phyloP scores from a whole-genome alignment of 2,797 vertebrate genomes.

The Clangula hyemalis region DNA sequence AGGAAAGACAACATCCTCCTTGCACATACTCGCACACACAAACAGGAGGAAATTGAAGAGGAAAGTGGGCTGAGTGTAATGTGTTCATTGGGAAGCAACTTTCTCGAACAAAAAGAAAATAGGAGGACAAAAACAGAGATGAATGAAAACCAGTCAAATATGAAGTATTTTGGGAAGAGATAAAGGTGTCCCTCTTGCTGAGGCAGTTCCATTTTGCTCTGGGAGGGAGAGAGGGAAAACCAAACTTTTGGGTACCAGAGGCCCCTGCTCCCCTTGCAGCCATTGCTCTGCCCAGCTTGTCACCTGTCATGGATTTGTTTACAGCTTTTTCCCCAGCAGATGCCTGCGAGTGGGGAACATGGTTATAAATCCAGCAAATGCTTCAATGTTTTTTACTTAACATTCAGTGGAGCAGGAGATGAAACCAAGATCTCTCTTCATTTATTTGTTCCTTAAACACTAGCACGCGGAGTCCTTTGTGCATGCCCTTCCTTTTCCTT shows the following conservation, averaged over 20 bases:
- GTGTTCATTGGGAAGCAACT: neutral
- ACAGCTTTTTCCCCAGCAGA: neutral
- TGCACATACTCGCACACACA: too few relatives aligned
- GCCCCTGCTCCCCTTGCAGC: neutral
- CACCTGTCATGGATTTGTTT: neutral
- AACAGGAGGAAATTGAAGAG: neutral
- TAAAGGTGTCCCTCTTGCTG: neutral
- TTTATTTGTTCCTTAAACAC: neutral
- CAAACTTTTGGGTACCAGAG: neutral
- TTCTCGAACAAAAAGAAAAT: neutral
- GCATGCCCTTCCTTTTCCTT: neutral
- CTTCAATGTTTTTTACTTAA: neutral
- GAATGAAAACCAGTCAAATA: neutral
- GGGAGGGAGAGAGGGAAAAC: neutral
- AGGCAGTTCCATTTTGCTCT: neutral
- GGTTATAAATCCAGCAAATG: neutral
- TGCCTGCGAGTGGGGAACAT: neutral
- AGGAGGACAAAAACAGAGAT: neutral
- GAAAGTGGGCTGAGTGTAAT: neutral
- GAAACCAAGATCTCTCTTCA: neutral
- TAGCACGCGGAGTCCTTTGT: neutral
- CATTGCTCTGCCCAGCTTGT: neutral
- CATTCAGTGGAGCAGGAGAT: neutral
- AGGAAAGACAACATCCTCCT: neutral
- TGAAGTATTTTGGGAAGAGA: neutral